Percentiles rank a stretch among this genome's conserved stretches.
These are phyloP conservation scores for Cheirogaleus major DNA, from an alignment of 2,797 vertebrate species.

Conservation along the genomic window DNA sequence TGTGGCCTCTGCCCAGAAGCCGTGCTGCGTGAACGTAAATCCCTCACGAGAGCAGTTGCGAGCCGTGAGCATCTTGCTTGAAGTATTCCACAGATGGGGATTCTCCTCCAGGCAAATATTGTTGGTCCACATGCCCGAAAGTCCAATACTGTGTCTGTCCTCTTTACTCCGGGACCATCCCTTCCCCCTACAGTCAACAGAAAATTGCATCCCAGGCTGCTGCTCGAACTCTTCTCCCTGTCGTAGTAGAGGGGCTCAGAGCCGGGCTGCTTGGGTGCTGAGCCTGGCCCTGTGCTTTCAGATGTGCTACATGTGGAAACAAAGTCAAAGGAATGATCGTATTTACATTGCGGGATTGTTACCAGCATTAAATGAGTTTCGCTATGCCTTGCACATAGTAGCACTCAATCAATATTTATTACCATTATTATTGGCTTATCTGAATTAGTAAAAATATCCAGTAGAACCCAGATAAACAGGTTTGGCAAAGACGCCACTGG, in stretches of 20 bases:
- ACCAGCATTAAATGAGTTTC: background rate
- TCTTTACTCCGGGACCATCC: background rate
- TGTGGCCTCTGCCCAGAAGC: background rate
- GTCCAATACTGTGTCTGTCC: background rate
- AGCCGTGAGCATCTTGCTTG: background rate
- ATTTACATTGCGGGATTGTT: accelerated
- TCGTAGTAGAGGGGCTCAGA: background rate
- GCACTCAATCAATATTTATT: background rate
- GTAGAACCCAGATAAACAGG: background rate
- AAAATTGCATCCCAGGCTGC: background rate
- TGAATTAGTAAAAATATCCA: background rate
- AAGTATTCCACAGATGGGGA: too few species aligned
- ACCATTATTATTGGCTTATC: background rate
- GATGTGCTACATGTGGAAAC: background rate
- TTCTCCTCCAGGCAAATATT: background rate
- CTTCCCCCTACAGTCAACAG: background rate
- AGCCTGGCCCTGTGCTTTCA: too few species aligned
- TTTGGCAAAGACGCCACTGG: background rate
- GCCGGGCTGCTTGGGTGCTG: background rate
- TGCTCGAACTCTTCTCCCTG: background rate
- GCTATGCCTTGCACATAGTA: background rate
- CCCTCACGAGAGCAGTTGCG: background rate
- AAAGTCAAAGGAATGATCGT: too few species aligned
- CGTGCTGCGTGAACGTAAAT: accelerated
- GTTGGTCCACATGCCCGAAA: background rate